Conservation (phyloP, 2,888 invertebrate genomes). For the Agrochola macilenta region DNA sequence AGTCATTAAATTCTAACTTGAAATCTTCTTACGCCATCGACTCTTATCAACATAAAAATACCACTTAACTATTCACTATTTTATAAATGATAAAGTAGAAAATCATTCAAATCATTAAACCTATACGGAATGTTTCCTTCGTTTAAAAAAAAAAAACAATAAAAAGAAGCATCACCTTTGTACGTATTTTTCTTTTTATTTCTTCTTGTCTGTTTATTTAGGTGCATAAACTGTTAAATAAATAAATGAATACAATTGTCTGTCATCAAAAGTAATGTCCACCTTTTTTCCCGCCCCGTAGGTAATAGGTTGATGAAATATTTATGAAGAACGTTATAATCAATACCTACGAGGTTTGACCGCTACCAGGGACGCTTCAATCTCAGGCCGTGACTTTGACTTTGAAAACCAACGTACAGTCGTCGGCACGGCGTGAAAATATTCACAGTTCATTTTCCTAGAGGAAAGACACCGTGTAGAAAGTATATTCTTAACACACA, state of each 20-base stretch:
- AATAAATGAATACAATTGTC: not conserved
- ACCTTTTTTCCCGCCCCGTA: no score
- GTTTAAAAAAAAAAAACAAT: no score
- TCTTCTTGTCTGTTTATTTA: no score
- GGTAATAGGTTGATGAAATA: slow-evolving; percentile 1
- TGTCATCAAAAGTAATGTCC: not conserved
- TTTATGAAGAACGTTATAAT: not conserved
- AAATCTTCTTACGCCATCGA: not conserved
- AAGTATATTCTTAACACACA: not conserved
- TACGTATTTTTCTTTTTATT: no score
- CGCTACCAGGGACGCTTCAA: not conserved
- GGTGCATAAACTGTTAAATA: no score
- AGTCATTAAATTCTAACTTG: not conserved
- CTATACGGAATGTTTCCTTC: no score
- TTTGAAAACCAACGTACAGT: not conserved
- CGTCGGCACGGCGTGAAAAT: not conserved
- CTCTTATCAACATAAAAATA: not conserved
- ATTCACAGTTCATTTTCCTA: not conserved
- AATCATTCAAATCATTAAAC: not conserved
- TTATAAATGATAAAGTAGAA: not conserved
- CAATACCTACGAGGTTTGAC: not conserved
- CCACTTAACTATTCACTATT: not conserved
- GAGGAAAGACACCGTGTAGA: not conserved
- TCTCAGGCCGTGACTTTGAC: not conserved
- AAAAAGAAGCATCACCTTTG: no score